Conservation (phyloP, 2,797 vertebrate genomes). For the Geotrypetes seraphini region DNA sequence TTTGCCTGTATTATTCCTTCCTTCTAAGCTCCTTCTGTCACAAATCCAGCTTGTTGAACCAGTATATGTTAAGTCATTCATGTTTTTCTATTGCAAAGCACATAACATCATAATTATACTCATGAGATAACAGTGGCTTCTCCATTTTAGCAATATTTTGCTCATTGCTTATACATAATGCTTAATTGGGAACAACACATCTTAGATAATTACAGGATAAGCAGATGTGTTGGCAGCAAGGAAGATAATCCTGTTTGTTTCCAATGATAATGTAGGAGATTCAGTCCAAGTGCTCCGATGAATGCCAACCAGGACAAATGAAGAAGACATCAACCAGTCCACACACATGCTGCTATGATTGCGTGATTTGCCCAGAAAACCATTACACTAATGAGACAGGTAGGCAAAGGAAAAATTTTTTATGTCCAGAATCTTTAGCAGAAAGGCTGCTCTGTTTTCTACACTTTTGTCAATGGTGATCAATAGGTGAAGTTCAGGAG, state of each 20-base stretch:
- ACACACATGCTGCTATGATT: slow-evolving; percentile 81
- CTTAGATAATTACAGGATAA: not conserved
- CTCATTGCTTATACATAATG: not conserved
- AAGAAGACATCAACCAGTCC: slow-evolving; percentile 72
- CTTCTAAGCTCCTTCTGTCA: too few species aligned
- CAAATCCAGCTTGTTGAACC: too few species aligned
- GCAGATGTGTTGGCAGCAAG: too few species aligned
- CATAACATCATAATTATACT: too few species aligned
- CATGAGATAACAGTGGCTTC: too few species aligned
- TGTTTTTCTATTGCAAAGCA: too few species aligned
- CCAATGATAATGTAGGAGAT: slow-evolving; percentile 45
- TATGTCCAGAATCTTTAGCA: not conserved
- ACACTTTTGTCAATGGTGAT: too few species aligned
- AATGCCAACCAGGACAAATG: slow-evolving; percentile 67
- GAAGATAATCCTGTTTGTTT: too few species aligned
- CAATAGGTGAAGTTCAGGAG: too few species aligned
- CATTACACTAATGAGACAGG: slow-evolving; percentile 71
- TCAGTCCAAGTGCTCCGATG: slow-evolving; percentile 66
- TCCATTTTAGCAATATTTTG: not conserved
- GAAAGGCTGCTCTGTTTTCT: too few species aligned
- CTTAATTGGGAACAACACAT: not conserved
- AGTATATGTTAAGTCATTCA: too few species aligned
- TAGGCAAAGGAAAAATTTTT: slow-evolving; percentile 12
- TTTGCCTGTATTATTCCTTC: too few species aligned
- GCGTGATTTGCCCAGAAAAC: slow-evolving; percentile 71